These are phyloP conservation scores for Tetragonula clypearis DNA, from an alignment of 1,140 invertebrate genomes.

Conservation along the genomic window DNA sequence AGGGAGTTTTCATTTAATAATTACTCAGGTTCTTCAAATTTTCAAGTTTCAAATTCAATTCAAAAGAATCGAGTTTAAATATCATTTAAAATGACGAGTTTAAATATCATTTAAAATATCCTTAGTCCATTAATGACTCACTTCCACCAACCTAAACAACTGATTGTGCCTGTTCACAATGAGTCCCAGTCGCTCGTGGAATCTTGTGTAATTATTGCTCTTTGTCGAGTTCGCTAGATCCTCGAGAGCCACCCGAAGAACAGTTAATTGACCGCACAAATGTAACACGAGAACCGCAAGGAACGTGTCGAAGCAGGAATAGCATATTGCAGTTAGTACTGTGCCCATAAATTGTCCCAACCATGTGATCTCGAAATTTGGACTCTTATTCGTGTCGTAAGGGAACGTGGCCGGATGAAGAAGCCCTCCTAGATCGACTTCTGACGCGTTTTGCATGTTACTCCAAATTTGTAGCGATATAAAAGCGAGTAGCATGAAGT, in stretches of 20 bases:
- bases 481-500: conserved; percentile 28
- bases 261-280: conserved; percentile 77
- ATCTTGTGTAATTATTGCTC: neutral
- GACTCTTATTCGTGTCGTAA: conserved; percentile 77
- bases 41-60: no score
- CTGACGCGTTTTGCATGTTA: conserved; percentile 34
- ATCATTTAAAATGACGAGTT: no score
- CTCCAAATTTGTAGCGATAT: conserved; percentile 34
- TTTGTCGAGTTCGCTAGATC: neutral
- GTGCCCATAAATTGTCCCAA: conserved; percentile 77
- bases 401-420: conserved; percentile 72
- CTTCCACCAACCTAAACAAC: neutral
- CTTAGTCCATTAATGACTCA: neutral
- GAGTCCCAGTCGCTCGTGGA: conserved; percentile 5
- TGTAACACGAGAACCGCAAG: conserved; percentile 78
- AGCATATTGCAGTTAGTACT: conserved; percentile 73
- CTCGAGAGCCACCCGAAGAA: conserved; percentile 70
- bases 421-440: conserved; percentile 12
- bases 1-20: no score
- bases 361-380: conserved; percentile 80
- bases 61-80: no score
- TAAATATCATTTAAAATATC: no score
- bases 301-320: conserved; percentile 78
- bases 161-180: conserved; percentile 41
- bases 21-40: neutral